Conservation (phyloP, 2,113 vertebrate genomes). For the Etheostoma cragini region DNA sequence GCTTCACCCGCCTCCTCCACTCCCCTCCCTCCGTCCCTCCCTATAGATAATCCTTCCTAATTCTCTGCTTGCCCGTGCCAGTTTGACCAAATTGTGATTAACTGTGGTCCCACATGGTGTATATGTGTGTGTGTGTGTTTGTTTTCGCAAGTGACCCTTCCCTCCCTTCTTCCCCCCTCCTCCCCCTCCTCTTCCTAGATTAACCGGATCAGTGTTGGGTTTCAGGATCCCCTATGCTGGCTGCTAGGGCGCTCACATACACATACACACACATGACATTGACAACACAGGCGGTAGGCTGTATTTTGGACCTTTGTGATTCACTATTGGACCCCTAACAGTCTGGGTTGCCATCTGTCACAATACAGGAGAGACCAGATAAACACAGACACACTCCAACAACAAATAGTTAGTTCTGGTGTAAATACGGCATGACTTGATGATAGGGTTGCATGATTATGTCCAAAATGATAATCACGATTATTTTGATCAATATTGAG, state of each 20-base stretch:
- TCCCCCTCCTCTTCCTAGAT: conserved; percentile 68
- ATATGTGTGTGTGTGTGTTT: conserved; percentile 17
- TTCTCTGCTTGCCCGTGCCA: conserved; percentile 74
- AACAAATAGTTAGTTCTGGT: conserved; percentile 56
- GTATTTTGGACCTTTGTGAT: conserved; percentile 61
- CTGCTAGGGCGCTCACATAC: conserved; percentile 25
- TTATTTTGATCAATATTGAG: no score
- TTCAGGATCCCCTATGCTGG: conserved; percentile 73
- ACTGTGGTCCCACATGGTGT: conserved; percentile 74
- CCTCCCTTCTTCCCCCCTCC: conserved; percentile 16
- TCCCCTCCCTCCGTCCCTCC: background rate
- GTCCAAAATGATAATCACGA: no score
- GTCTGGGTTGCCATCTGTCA: conserved; percentile 77
- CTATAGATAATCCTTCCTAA: conserved; percentile 82
- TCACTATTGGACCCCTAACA: conserved; percentile 65
- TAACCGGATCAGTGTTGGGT: conserved; percentile 81
- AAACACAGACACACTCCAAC: conserved; percentile 44
- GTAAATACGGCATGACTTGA: conserved; percentile 50
- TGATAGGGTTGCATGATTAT: no score
- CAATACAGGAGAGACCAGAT: conserved; percentile 51
- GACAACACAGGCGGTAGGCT: conserved; percentile 50
- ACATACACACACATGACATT: conserved; percentile 13
- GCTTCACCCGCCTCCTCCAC: conserved; percentile 30
- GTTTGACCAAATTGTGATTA: conserved; percentile 81
- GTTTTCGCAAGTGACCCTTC: conserved; percentile 44